A percentile compares a stretch with the other conserved stretches of the same genome.
These are phyloP conservation scores for Ctenopoma kingsleyae DNA, from an alignment of 2,797 vertebrate genomes.

Conservation along the genomic window DNA sequence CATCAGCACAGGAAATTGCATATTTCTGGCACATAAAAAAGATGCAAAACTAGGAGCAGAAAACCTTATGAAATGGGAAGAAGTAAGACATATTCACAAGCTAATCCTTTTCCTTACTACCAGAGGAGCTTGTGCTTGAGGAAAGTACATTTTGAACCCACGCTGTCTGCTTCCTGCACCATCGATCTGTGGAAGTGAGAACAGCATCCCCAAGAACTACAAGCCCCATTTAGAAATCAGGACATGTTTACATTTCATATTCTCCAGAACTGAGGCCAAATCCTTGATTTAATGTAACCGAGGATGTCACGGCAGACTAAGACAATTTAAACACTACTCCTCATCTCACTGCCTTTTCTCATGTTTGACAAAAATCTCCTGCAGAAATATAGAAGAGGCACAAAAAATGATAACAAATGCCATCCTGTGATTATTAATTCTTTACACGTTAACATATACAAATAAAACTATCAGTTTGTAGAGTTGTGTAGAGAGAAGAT, in stretches of 20 bases:
- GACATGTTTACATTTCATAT: background rate
- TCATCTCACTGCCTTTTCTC: background rate
- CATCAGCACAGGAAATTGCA: background rate
- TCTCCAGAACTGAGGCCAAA: background rate
- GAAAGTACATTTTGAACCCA: constrained; percentile 24
- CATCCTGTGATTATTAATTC: background rate
- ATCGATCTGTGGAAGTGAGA: background rate
- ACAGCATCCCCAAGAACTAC: background rate
- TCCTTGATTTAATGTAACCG: background rate
- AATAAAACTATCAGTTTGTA: background rate
- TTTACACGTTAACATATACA: background rate
- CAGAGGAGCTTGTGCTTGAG: background rate
- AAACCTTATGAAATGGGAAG: background rate
- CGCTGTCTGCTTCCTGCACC: constrained; percentile 15
- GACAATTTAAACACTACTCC: background rate
- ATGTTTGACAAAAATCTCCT: background rate
- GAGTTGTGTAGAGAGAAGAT: background rate
- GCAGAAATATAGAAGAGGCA: no score
- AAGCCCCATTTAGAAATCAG: constrained; percentile 9
- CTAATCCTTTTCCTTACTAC: background rate
- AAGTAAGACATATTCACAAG: background rate
- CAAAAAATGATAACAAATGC: background rate
- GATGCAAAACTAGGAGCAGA: background rate
- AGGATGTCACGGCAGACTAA: background rate
- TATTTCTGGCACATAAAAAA: background rate